phyloP scores from a whole-genome alignment of 2,797 vertebrate genomes.

The Girardinus metallicus region DNA sequence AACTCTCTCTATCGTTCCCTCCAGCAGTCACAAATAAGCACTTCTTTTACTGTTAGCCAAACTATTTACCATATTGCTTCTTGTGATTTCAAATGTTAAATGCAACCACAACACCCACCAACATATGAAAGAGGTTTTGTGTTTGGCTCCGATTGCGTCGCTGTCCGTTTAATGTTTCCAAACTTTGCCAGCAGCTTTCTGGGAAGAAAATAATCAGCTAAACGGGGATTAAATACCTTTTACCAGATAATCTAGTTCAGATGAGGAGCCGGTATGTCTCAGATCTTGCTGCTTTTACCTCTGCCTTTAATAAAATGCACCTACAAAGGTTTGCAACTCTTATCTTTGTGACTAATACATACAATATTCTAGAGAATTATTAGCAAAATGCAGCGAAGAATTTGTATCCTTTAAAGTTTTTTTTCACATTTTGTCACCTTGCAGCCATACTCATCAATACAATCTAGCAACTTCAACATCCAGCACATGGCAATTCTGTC shows the following conservation, averaged over 20 bases:
- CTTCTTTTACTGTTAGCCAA: constrained; percentile 15
- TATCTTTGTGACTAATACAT: neutral
- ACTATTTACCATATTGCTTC: constrained; percentile 15
- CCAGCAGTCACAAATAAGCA: constrained; percentile 2
- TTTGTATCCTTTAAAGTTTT: neutral
- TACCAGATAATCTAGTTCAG: neutral
- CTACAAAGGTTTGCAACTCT: neutral
- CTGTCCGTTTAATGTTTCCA: neutral
- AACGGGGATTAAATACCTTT: neutral
- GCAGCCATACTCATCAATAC: neutral
- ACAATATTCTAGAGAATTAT: neutral
- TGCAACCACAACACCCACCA: neutral
- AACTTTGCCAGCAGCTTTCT: neutral
- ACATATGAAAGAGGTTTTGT: neutral
- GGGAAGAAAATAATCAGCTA: neutral
- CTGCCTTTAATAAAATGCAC: neutral
- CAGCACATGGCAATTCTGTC: neutral
- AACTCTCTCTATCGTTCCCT: constrained; percentile 2
- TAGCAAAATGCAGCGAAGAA: neutral
- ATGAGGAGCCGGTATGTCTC: too few relatives aligned
- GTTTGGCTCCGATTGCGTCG: neutral
- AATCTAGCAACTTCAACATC: neutral
- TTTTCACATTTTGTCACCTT: neutral
- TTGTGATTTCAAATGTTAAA: constrained; percentile 15
- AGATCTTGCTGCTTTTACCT: neutral